Conservation (phyloP, 2,797 vertebrate genomes). For the Sebastes reedi region DNA sequence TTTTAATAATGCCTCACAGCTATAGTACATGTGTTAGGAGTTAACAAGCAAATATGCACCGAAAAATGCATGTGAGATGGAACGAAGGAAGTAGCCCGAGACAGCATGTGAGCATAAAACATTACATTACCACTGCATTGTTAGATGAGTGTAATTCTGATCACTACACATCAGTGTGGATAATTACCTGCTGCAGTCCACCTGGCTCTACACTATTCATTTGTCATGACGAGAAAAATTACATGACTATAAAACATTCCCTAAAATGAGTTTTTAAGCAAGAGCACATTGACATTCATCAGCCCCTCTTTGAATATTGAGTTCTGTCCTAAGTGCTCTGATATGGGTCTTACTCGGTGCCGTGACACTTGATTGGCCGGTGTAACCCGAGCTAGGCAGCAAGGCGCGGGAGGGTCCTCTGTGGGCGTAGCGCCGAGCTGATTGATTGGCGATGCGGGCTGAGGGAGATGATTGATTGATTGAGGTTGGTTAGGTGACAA, state of each 20-base stretch:
- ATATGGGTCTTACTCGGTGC: conserved; percentile 44
- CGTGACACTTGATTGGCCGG: conserved; percentile 69
- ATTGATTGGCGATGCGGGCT: conserved; percentile 76
- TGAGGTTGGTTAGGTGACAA: conserved; percentile 83
- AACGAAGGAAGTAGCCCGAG: conserved; percentile 28
- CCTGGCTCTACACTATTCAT: conserved; percentile 63
- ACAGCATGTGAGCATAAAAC: conserved; percentile 40
- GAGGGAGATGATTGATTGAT: conserved; percentile 85
- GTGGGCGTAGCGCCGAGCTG: conserved; percentile 60
- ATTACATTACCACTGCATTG: conserved; percentile 24
- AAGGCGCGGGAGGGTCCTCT: conserved; percentile 44
- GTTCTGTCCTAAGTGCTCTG: conserved; percentile 43
- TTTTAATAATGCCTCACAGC: conserved; percentile 82
- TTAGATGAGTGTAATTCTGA: conserved; percentile 14
- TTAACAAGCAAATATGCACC: conserved; percentile 83
- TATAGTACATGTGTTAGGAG: conserved; percentile 86
- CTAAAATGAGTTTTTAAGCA: conserved; percentile 47
- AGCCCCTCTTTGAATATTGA: conserved; percentile 62
- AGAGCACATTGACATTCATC: conserved; percentile 50
- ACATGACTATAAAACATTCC: conserved; percentile 67
- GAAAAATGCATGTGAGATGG: conserved; percentile 76
- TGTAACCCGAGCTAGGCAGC: conserved; percentile 62
- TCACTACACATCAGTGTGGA: conserved; percentile 30
- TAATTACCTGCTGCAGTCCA: conserved; percentile 51
- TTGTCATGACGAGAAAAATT: conserved; percentile 26